Conservation (phyloP, 2,888 invertebrate genomes). For the Hirtodrosophila histrioides region DNA sequence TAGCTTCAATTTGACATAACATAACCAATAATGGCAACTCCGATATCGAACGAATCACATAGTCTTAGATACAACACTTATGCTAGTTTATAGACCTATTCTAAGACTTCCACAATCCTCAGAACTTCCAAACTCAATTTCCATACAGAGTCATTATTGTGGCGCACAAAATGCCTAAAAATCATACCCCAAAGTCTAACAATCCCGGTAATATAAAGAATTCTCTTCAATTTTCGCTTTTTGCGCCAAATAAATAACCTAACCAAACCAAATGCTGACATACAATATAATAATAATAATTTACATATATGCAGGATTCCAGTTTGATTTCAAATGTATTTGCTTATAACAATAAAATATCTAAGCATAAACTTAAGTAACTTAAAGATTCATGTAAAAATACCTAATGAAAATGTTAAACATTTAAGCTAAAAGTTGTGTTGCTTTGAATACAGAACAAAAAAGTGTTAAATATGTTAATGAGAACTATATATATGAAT, state of each 20-base stretch:
- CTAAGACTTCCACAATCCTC: constrained; percentile 15
- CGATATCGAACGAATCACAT: neutral
- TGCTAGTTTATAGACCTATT: neutral
- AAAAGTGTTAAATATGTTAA: constrained; percentile 49
- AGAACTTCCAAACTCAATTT: constrained; percentile 15
- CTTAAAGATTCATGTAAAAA: constrained; percentile 53
- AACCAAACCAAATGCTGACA: neutral
- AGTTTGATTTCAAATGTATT: neutral
- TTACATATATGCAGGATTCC: neutral
- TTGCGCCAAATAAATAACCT: too few species aligned
- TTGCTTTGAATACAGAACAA: constrained; percentile 51
- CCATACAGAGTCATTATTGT: neutral
- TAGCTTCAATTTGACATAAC: constrained; percentile 13
- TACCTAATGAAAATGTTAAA: constrained; percentile 56
- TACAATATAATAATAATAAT: neutral
- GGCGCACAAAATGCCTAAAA: too few species aligned
- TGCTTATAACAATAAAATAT: constrained; percentile 8
- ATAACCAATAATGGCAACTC: neutral
- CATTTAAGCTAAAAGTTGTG: constrained; percentile 59
- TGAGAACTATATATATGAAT: constrained; percentile 36
- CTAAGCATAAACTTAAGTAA: constrained; percentile 24
- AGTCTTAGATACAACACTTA: constrained; percentile 1
- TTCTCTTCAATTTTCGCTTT: too few species aligned
- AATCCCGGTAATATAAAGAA: too few species aligned
- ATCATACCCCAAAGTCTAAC: too few species aligned